These are phyloP conservation scores for Sinocyclocheilus anshuiensis DNA, from an alignment of 2,113 vertebrate genomes.

Conservation along the genomic window DNA sequence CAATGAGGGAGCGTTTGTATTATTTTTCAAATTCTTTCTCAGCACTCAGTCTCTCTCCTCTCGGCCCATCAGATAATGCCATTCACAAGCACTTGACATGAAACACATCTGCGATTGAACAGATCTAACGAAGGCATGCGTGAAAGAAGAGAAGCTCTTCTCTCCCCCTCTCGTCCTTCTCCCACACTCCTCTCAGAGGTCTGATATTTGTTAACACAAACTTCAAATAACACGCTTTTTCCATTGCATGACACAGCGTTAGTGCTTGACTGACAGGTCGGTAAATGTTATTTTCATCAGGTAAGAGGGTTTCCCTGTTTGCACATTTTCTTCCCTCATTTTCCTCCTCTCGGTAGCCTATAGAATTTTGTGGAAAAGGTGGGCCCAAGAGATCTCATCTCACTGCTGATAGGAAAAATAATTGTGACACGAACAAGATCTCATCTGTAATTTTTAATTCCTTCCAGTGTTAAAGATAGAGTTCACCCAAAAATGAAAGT, in stretches of 20 bases:
- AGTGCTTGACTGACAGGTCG: background rate
- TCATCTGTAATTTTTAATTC: background rate
- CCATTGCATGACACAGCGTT: background rate
- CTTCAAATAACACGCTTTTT: conserved; percentile 5
- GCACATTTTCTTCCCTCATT: background rate
- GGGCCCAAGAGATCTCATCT: background rate
- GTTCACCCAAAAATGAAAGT: background rate
- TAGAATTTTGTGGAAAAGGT: background rate
- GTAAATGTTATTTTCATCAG: background rate
- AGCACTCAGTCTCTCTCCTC: background rate
- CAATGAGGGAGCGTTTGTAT: background rate
- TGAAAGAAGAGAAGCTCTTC: conserved; percentile 27
- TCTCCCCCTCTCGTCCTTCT: conserved; percentile 6
- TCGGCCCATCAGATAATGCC: conserved; percentile 16
- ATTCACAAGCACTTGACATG: conserved; percentile 25
- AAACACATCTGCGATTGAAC: conserved; percentile 23
- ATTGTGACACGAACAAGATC: background rate
- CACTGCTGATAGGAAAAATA: background rate
- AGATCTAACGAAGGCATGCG: conserved; percentile 40
- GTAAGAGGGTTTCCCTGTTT: background rate
- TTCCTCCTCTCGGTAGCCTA: background rate
- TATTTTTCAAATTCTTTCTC: background rate
- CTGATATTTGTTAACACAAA: background rate
- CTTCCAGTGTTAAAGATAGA: background rate
- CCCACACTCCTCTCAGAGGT: background rate